Base-by-base conservation (phyloP, 2,113 vertebrate genomes). In the Physeter macrocephalus region DNA sequence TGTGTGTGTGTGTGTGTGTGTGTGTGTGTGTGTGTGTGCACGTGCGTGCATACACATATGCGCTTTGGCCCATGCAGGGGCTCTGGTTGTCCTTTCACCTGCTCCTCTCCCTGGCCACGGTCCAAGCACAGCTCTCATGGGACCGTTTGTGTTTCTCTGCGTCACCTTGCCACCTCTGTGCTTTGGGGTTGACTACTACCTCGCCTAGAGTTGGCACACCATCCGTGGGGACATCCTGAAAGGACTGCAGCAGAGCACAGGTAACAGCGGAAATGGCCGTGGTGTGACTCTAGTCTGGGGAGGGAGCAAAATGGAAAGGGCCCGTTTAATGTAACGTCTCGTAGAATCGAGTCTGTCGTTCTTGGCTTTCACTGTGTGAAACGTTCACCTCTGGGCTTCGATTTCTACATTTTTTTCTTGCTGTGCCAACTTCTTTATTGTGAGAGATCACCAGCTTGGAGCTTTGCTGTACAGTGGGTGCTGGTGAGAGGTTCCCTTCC, bases 21-120 rank as follows among this genome's bases (percentile, higher is more conserved):
- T 41, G 41, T 41, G 41, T 41, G 41, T 41, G 41, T 41, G 23
- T 7, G 5, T n/a, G 34, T 15, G 15, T 71, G 0, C 8, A 34
- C 2, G 13, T n/a, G 66, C 5, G 14, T 5, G 15, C 0, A 0
- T 6, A 20, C 8, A 25, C 25, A 11, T 5, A 14, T 21, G 5
- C 39, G 4, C 49, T 78, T 78, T 54, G 46, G n/a, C 57, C 89
- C 27, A 34, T 72, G 57, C 18, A 34, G 31, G 69, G 67, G 39
- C 49, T 57, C 77, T 69, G n/a, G 0, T 57, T 46, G 9, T 17
- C 69, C 77, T 81, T 83, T 52, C 36, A 25, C 61, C 29, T 54
- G n/a, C 41, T 57, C 5, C 15, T 74, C 8, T 25, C 6, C 29
- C 31, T 0, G 0, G 61, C 71, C 71, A 34, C 77, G 17, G 15